Conservation (phyloP, 2,797 vertebrate species). For the Enteromius thamalakanensis region DNA sequence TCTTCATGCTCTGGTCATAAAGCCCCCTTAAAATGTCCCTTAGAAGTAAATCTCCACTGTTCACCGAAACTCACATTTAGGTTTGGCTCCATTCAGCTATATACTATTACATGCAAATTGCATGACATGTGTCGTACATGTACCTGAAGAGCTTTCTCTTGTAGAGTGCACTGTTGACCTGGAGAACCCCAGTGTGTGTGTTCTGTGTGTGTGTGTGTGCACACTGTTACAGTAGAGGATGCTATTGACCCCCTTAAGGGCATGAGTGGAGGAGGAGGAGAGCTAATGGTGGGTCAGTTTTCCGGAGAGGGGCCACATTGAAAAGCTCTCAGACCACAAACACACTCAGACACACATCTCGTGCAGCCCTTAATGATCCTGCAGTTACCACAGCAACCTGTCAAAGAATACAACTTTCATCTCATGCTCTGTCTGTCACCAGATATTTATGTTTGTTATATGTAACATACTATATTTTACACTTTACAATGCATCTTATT, state of each 20-base stretch:
- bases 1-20: background rate
- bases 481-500: background rate
- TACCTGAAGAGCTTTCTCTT: slow-evolving; percentile 10
- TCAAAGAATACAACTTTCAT: slow-evolving; percentile 14
- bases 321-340: slow-evolving; percentile 47
- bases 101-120: background rate
- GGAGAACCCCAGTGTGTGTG: background rate
- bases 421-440: background rate
- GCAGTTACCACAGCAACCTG: slow-evolving; percentile 56
- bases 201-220: background rate
- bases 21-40: background rate
- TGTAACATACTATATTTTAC: background rate
- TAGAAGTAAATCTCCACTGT: background rate
- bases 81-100: slow-evolving; percentile 1
- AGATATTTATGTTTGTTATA: background rate
- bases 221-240: slow-evolving; percentile 15
- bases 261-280: slow-evolving; percentile 19
- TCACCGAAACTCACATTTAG: background rate
- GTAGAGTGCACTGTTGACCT: slow-evolving; percentile 22
- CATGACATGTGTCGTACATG: background rate
- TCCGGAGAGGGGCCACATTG: slow-evolving; percentile 16
- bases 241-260: slow-evolving; percentile 43
- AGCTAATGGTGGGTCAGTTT: slow-evolving; percentile 49
- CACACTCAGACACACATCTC: slow-evolving; percentile 21
- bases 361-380: slow-evolving; percentile 40